phyloP scores from a whole-genome alignment of 2,888 invertebrate genomes.

The Rhyacophila evoluta region DNA sequence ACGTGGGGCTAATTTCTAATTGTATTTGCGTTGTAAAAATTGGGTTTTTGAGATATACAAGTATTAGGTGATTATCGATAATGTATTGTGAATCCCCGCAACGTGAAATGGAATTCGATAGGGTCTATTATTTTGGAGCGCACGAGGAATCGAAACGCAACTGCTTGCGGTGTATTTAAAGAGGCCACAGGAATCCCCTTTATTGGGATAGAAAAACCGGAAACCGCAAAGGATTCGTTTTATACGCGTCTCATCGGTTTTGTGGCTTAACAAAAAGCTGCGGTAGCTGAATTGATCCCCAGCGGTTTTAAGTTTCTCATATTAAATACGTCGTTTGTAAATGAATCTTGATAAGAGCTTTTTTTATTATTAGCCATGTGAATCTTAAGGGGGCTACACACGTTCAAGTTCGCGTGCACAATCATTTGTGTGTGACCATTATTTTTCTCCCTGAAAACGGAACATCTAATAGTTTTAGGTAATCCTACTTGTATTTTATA shows the following conservation, averaged over 20 bases:
- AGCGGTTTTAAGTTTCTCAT: not conserved
- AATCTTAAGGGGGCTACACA: too few species aligned
- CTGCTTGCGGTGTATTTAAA: not conserved
- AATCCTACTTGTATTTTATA: too few species aligned
- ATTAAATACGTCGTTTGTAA: not conserved
- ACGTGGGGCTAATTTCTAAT: too few species aligned
- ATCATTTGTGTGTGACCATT: too few species aligned
- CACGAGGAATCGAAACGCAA: not conserved
- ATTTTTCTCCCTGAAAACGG: too few species aligned
- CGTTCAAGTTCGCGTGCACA: too few species aligned
- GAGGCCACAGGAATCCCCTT: slow-evolving; percentile 11
- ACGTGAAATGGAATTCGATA: slow-evolving; percentile 2
- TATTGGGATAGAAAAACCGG: slow-evolving; percentile 27
- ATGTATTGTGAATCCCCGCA: not conserved
- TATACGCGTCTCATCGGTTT: not conserved
- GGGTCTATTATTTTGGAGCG: not conserved
- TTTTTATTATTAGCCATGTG: too few species aligned
- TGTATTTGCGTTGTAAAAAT: too few species aligned
- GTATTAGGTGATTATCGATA: not conserved
- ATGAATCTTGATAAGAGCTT: not conserved
- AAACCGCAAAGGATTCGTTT: slow-evolving; percentile 19
- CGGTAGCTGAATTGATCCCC: not conserved
- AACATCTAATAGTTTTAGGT: too few species aligned
- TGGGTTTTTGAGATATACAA: too few species aligned
- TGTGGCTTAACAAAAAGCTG: slow-evolving; percentile 17